Base-by-base conservation (phyloP, 2,113 vertebrate species). In the Aegypius monachus region DNA sequence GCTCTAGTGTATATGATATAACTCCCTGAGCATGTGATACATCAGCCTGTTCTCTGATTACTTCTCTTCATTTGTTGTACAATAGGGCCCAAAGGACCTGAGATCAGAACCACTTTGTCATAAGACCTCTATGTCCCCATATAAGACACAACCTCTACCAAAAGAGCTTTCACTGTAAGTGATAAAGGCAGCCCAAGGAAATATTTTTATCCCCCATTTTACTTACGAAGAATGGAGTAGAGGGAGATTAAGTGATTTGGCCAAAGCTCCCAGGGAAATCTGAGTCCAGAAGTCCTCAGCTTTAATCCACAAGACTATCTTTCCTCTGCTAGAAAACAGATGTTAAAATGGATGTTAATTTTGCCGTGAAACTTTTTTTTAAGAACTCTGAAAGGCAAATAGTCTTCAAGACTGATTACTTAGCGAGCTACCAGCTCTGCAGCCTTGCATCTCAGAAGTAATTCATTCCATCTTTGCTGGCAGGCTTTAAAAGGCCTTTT, bases 301-400 rank as follows among this genome's bases (percentile, higher is more conserved):
- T 88, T 90, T 84, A 92, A 95, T 75, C 66, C 77, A 85, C 56
- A 65, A 48, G 47, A 48, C 75, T 63, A 48, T 94, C 97, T 84
- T 87, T 91, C 77, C 75, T 98, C 93, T 97, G 53, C 92, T 96
- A 97, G 85, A 79, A 98, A 96, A 91, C 88, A 95, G 92, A 93
- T 97, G 94, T 93, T 97, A 97, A 97, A 97, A 73, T 97, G 96
- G 59, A 97, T 97, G 95, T 94, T 96, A 97, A 97, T 97, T 98
- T 96, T 97, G 66, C 88, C 74, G 95, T 89, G 79, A 96, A 97
- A 95, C 53, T 67, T 96, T 83, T 96, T 96, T 94, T 85, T 75
- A 84, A 97, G 95, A 93, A 91, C 78, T 96, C 91, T 83, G 86
- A 97, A 98, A 96, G 72, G 95, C 52, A 3, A 94, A 86, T 9